Evolutionary conservation across 1,140 invertebrate species (phyloP), one percentile per base, ranked within the genome.

Genomic region (Pseudomyrmex flavicornis): DNA sequence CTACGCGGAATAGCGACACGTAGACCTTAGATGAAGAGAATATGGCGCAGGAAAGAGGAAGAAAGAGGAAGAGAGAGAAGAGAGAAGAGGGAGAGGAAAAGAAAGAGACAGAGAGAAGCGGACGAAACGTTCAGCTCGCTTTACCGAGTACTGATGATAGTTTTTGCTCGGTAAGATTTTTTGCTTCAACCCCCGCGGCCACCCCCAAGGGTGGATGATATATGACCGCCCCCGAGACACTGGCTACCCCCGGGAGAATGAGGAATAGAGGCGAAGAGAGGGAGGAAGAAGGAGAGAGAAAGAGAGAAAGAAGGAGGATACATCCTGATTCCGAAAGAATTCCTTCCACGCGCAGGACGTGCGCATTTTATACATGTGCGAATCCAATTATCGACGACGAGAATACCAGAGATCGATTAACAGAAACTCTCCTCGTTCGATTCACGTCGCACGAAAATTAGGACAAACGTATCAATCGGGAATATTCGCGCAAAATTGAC

Each of bases 191-290:
- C 91, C 90, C 88, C 89, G 88, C 90, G 79, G 88, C 88, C 88
- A 90, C 90, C 88, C 91, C 90, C 86, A 86, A 87, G 90, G 93
- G 93, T 93, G 93, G 91, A 94, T 94, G 93, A 94, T 94, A 94
- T 94, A 94, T 94, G 93, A 92, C 92, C 92, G 92, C 93, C 93
- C 93, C 93, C 92, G 93, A 94, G 93, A 94, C 93, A 93, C 92
- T 93, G 90, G 93, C 91, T 92, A 91, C 93, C 93, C 92, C 90
- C 90, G 77, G 83, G 85, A 90, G 89, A 87, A 90, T 88, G 88
- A 86, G 80, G 73, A 82, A 75, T 61, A 83, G 70, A 69, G 63
- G 62, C 58, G 75, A 22, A 82, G 48, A 22, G 58, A 50, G 44
- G 17, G 65, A 69, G 13, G 12, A 7, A 52, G 9, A 13, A 13